Base-by-base conservation (phyloP, 2,113 vertebrate genomes). In the Zapus hudsonius region DNA sequence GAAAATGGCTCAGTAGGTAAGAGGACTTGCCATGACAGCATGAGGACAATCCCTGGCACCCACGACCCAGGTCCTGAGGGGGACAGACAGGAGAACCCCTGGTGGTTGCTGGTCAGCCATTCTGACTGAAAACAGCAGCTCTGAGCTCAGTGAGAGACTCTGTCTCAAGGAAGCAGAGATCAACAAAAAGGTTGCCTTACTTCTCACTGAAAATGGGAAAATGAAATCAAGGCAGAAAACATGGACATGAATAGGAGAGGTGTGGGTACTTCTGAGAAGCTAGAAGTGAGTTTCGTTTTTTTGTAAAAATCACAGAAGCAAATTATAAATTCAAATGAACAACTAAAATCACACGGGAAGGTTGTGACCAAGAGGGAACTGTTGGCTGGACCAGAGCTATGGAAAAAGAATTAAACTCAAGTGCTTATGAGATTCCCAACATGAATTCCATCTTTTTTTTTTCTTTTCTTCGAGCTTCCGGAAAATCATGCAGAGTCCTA, bases 401-500 rank as follows among this genome's bases (percentile, higher is more conserved):
- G 42, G 44, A 66, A 66, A 79, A 4, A n/a, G 36, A 42, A 78
- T 57, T 47, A 88, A 83, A 52, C 7, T 20, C 0, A 33, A 42
- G 10, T 74, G 63, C 40, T 22, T 40, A 29, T 63, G 91, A 90
- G 75, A 73, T 76, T 89, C 72, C 47, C 1, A 2, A 85, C n/a
- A 29, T 52, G 9, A 36, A 42, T 16, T 83, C n/a, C 40, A 61
- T 15, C 29, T 4, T 27, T 59, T 36, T 47, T 20, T 29, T 61
- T 29, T n/a, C 23, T 63, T 52, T 80, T 57, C 70, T 84, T 57
- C 19, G 40, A 76, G 75, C 76, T 96, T 94, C 81, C 23, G 16
- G 66, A 85, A 40, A 83, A 95, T 94, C 59, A 12, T 83, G 93
- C 95, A 96, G 90, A 95, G 61, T 80, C 44, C 31, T 64, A 82